These are phyloP conservation scores for Ornithorhynchus anatinus DNA, from an alignment of 2,113 vertebrate species.

Conservation along the genomic window DNA sequence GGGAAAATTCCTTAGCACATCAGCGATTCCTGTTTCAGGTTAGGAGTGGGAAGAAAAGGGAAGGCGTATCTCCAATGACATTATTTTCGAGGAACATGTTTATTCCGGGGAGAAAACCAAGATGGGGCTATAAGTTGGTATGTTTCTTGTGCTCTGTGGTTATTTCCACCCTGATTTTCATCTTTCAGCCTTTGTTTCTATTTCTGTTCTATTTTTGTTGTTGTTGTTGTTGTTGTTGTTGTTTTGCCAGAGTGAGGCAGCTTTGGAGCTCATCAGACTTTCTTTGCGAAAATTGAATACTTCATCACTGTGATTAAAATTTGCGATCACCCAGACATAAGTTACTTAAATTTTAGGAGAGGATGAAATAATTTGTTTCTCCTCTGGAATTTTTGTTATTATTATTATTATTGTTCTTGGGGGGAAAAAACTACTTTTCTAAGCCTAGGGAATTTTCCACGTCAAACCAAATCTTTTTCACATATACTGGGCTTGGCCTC, in stretches of 20 bases:
- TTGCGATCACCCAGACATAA: conserved; percentile 4
- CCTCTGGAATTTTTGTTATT: not conserved
- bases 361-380: conserved; percentile 5
- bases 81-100: too few relatives aligned
- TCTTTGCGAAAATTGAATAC: conserved; percentile 11
- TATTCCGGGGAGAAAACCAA: too few relatives aligned
- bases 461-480: conserved; percentile 25
- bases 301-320: conserved; percentile 25
- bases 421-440: not conserved
- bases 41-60: too few relatives aligned
- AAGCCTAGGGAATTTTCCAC: conserved; percentile 12
- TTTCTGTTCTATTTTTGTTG: conserved; percentile 38
- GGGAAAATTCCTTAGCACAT: too few relatives aligned
- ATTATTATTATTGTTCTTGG: not conserved
- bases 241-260: conserved; percentile 26
- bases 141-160: conserved; percentile 25
- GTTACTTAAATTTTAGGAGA: conserved; percentile 25
- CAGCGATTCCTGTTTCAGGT: too few relatives aligned
- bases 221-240: too few relatives aligned
- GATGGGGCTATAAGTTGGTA: too few relatives aligned
- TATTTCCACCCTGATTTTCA: conserved; percentile 30
- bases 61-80: too few relatives aligned
- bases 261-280: conserved; percentile 27
- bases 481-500: not conserved
- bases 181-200: conserved; percentile 32